phyloP scores from a whole-genome alignment of 2,797 vertebrate species.

The Micropoecilia bifurca region DNA sequence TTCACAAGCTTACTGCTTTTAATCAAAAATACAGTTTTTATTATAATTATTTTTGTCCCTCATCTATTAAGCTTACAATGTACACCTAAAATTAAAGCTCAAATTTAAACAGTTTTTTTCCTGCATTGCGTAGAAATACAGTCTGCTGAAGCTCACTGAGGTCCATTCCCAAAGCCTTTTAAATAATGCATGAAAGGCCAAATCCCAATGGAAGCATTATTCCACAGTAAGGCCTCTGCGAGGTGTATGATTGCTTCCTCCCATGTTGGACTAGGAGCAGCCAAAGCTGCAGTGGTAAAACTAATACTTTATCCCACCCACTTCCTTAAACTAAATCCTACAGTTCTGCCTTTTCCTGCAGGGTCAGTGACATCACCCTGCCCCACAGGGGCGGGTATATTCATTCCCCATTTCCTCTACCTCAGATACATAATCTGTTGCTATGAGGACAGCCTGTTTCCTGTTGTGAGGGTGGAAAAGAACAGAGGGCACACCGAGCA shows the following conservation, averaged over 20 bases:
- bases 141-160: slow-evolving; percentile 45
- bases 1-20: background rate
- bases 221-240: slow-evolving; percentile 54
- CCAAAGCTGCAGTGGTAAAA: slow-evolving; percentile 40
- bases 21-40: background rate
- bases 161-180: slow-evolving; percentile 64
- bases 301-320: slow-evolving; percentile 34
- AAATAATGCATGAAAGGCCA: slow-evolving; percentile 76
- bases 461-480: slow-evolving; percentile 67
- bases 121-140: slow-evolving; percentile 29
- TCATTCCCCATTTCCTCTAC: slow-evolving; percentile 19
- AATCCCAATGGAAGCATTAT: slow-evolving; percentile 69
- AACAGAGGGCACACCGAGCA: slow-evolving; percentile 32
- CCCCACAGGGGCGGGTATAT: slow-evolving; percentile 1
- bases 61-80: slow-evolving; percentile 14
- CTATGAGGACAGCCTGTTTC: slow-evolving; percentile 63
- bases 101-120: slow-evolving; percentile 22
- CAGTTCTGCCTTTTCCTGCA: slow-evolving; percentile 13
- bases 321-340: slow-evolving; percentile 34
- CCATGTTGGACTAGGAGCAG: slow-evolving; percentile 27
- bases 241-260: slow-evolving; percentile 39
- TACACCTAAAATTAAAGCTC: slow-evolving; percentile 15
- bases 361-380: slow-evolving; percentile 14
- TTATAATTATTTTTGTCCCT: background rate
- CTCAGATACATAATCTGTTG: slow-evolving; percentile 42